phyloP scores from a whole-genome alignment of 1,140 invertebrate species.

The Periplaneta americana region DNA sequence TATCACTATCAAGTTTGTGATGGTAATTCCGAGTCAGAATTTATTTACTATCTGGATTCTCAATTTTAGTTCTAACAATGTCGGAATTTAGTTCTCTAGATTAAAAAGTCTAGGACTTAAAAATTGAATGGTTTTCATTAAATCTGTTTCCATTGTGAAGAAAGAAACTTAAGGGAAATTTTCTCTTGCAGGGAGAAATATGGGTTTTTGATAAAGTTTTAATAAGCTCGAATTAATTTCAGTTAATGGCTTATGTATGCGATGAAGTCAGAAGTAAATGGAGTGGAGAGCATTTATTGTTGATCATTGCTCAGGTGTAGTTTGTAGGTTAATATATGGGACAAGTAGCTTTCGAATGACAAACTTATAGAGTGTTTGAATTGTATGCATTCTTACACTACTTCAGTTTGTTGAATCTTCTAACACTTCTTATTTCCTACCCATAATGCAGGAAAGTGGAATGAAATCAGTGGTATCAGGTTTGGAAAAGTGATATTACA shows the following conservation, averaged over 20 bases:
- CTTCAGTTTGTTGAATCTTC: not conserved
- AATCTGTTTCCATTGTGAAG: no score
- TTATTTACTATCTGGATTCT: not conserved
- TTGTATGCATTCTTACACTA: not conserved
- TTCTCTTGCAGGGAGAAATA: not conserved
- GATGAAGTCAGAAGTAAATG: no score
- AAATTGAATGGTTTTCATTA: not conserved
- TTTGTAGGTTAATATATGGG: not conserved
- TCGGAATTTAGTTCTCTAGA: no score
- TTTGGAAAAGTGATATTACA: no score
- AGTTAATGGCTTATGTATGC: not conserved
- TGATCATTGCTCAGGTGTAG: not conserved
- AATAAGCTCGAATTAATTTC: not conserved
- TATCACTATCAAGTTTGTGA: no score
- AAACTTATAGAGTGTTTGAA: not conserved
- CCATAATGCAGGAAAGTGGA: not conserved
- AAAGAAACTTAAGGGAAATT: not conserved
- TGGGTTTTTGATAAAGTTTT: not conserved
- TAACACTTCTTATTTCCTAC: not conserved
- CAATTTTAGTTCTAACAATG: not conserved
- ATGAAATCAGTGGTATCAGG: no score
- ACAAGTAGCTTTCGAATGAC: not conserved
- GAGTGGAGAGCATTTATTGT: not conserved
- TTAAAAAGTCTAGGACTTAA: not conserved
- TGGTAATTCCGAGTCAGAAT: not conserved